Evolutionary conservation across 2,113 vertebrate genomes (phyloP), one percentile per base, ranked within the genome.

Genomic region (Polypterus bichir): DNA sequence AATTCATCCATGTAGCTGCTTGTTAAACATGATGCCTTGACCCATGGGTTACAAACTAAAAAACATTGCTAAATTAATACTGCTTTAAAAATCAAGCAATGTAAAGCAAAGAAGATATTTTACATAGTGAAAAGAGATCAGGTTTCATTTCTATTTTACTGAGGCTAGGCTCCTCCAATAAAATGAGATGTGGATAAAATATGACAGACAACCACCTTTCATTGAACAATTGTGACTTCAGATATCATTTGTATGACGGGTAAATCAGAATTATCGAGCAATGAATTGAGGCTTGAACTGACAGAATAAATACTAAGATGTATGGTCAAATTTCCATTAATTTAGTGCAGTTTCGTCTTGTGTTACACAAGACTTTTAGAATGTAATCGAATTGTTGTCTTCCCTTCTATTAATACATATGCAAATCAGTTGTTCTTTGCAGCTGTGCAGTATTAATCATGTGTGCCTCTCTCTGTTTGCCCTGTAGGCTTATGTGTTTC

Each of bases 401-500:
- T 82, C 74, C 70, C 76, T 77, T 84, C 78, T 86, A 83, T 86
- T 88, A 89, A 89, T 83, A 81, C 76, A 78, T 77, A 80, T 82
- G 80, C 73, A 84, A 83, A 88, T 76, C 60, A 73, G 70, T 67
- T 70, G 61, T 73, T 76, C 65, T 68, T 44, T 76, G 83, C 88
- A 91, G 89, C 87, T 89, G 88, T 81, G 81, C 76, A 70, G 70
- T 79, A 81, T 83, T 81, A 83, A 81, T 82, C 75, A 78, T 73
- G 77, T 73, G 75, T 74, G 77, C 72, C 81, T 77, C 77, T 81
- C 76, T 77, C 76, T 78, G 83, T 80, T 81, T 80, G 77, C 74
- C 81, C 81, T 60, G 68, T 74, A 77, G 79, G 77, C 79, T 76
- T 62, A 58, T 58, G 56, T 58, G 56, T 58, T 58, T 58, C 56